Base-by-base conservation (phyloP, 2,113 vertebrate genomes). In the Dryoscopus gambensis region DNA sequence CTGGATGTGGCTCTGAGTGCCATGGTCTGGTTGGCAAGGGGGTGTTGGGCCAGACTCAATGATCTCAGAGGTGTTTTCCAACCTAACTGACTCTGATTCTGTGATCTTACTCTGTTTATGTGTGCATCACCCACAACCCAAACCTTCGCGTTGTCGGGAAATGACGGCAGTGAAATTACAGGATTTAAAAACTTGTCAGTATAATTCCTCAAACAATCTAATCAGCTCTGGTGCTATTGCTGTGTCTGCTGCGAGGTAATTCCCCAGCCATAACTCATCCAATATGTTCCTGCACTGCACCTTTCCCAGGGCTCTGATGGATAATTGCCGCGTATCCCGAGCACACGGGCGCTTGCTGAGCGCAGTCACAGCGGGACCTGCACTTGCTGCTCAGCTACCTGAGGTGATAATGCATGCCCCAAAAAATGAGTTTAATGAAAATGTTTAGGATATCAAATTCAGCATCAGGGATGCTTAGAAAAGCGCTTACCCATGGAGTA, bases 391-490 rank as follows among this genome's bases (percentile, higher is more conserved):
- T 49, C 79, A 33, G 87, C 94, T 84, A 7, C 96, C 95, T 76
- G 93, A 77, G 74, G 96, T 37, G 94, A 95, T 94, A 95, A 97
- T 79, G 75, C 52, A 9, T 44, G 71, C 90, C 95, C 81, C 13
- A 42, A 77, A 93, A 92, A 94, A 81, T 6, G 62, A 70, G 59
- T 21, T 84, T 95, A 91, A 93, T 95, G 95, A 93, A 97, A 96
- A 94, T 50, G 96, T 89, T 97, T 94, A 88, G 78, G 91, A 57
- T 91, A 93, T 87, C 87, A 53, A 92, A 79, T 15, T 69, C 96
- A 63, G 69, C 90, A 71, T 59, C 74, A 65, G 84, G 71, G 62
- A 80, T 81, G 52, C 68, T 84, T 87, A 93, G 94, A 55, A 83
- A 94, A 93, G 74, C 84, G 24, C 68, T 71, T 81, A 76, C 31